phyloP scores from a whole-genome alignment of 2,113 vertebrate species.

The Synodontis membranacea region DNA sequence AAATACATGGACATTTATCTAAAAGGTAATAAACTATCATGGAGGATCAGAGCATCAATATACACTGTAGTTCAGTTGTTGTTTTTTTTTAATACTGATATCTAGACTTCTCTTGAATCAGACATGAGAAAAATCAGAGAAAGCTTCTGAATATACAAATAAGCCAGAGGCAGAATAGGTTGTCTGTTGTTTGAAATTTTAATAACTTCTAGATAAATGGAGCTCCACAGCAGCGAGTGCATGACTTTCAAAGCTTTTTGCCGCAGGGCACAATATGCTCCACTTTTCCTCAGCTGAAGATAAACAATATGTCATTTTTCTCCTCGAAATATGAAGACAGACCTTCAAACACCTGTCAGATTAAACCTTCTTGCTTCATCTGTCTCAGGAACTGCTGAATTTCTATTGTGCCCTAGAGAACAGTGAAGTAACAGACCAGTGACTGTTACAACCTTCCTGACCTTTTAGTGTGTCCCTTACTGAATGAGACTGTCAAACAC shows the following conservation, averaged over 20 bases:
- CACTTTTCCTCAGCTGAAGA: conserved; percentile 65
- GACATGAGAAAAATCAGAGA: conserved; percentile 22
- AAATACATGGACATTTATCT: background rate
- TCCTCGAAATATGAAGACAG: conserved; percentile 48
- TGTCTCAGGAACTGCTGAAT: conserved; percentile 53
- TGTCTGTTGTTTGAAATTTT: conserved; percentile 41
- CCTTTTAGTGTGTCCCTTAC: background rate
- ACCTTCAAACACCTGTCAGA: conserved; percentile 54
- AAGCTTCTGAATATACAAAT: conserved; percentile 18
- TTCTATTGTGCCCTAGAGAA: conserved; percentile 35
- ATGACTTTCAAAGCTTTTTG: conserved; percentile 65
- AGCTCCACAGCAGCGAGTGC: conserved; percentile 56
- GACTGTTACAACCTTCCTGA: conserved; percentile 9
- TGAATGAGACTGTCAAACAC: background rate
- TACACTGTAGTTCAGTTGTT: background rate
- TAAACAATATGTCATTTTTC: conserved; percentile 63
- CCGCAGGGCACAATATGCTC: conserved; percentile 69
- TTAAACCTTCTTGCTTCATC: conserved; percentile 51
- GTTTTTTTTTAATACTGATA: background rate
- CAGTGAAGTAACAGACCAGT: background rate
- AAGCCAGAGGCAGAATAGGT: conserved; percentile 27
- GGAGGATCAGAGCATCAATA: background rate
- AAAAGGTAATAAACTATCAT: background rate
- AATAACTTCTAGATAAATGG: conserved; percentile 67
- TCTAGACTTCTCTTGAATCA: conserved; percentile 8